These are phyloP conservation scores for Arenaria interpres DNA, from an alignment of 2,113 vertebrate species.

Conservation along the genomic window DNA sequence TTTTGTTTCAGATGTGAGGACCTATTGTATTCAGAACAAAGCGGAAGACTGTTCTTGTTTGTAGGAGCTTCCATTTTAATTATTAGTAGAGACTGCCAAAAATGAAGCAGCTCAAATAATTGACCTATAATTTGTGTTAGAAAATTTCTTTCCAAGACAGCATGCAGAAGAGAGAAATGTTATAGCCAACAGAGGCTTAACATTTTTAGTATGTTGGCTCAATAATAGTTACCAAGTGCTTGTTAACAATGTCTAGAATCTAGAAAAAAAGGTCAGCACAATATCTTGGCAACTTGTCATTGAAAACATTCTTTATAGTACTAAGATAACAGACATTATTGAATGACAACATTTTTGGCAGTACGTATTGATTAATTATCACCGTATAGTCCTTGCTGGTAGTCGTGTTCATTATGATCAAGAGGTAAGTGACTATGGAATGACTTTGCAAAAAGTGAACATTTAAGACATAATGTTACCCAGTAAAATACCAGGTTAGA, in stretches of 20 bases:
- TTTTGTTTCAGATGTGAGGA: not conserved
- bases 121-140: not conserved
- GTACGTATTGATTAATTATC: constrained; percentile 57
- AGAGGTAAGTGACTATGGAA: constrained; percentile 35
- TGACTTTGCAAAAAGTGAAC: constrained; percentile 37
- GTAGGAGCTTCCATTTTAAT: not conserved
- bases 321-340: constrained; percentile 12
- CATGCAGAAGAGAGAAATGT: not conserved
- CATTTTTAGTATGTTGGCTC: not conserved
- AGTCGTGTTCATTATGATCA: constrained; percentile 18
- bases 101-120: not conserved
- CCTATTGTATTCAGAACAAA: not conserved
- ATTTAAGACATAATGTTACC: constrained; percentile 34
- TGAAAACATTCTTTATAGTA: constrained; percentile 28
- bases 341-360: constrained; percentile 23
- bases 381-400: constrained; percentile 8
- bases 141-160: constrained; percentile 2
- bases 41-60: not conserved
- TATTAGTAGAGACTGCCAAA: not conserved
- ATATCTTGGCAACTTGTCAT: constrained; percentile 11
- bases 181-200: not conserved
- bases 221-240: not conserved
- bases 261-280: not conserved
- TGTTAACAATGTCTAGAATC: not conserved
- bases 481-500: constrained; percentile 61